These are phyloP conservation scores for Chironomus riparius DNA, from an alignment of 2,888 invertebrate species.

Conservation along the genomic window DNA sequence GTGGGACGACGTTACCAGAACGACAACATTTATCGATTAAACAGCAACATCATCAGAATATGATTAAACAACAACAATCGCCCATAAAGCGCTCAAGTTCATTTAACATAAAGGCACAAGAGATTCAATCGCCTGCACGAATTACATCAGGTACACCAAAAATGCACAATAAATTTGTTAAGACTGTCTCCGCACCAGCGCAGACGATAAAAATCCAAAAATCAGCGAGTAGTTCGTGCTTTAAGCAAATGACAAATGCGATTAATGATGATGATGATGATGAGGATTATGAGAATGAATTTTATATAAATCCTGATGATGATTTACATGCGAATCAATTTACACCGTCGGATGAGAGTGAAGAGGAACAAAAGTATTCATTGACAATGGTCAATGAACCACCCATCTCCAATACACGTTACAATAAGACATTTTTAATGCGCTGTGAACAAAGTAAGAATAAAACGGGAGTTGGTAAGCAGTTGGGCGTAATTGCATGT, in stretches of 20 bases:
- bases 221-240: slow-evolving; percentile 42
- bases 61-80: slow-evolving; percentile 32
- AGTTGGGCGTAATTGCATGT: slow-evolving; percentile 40
- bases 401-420: slow-evolving; percentile 46
- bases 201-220: slow-evolving; percentile 34
- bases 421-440: slow-evolving; percentile 65
- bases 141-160: slow-evolving; percentile 25
- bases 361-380: slow-evolving; percentile 42
- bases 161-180: slow-evolving; percentile 19
- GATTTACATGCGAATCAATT: slow-evolving; percentile 30
- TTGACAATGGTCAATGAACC: slow-evolving; percentile 35
- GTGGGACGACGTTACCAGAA: not conserved
- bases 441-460: slow-evolving; percentile 45
- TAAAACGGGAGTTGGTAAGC: slow-evolving; percentile 29
- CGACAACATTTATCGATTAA: slow-evolving; percentile 25
- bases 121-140: slow-evolving; percentile 30
- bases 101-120: slow-evolving; percentile 46
- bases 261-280: slow-evolving; percentile 39
- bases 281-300: slow-evolving; percentile 36
- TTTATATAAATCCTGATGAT: slow-evolving; percentile 43
- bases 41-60: slow-evolving; percentile 15
- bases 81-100: slow-evolving; percentile 61
- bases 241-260: slow-evolving; percentile 35
- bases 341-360: slow-evolving; percentile 44
- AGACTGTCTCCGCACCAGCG: slow-evolving; percentile 4